Conservation (phyloP, 1,140 invertebrate species). For the Zaprionus gabonicus region DNA sequence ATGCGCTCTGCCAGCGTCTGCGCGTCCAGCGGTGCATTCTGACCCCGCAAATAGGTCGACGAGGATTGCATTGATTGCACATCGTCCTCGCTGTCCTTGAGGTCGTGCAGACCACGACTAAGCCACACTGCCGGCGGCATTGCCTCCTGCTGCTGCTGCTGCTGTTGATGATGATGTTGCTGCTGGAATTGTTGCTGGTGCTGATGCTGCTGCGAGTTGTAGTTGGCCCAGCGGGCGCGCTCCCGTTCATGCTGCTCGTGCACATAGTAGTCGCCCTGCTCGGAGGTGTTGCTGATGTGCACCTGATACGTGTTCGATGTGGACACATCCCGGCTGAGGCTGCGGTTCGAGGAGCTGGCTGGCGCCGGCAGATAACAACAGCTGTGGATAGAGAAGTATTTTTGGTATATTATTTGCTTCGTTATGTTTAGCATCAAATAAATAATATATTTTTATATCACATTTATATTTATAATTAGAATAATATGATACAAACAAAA, state of each 20-base stretch:
- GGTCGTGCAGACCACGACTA: slow-evolving; percentile 71
- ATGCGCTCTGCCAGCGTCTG: slow-evolving; percentile 87
- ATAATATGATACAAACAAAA: too few relatives aligned
- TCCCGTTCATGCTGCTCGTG: slow-evolving; percentile 86
- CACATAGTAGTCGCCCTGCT: slow-evolving; percentile 68
- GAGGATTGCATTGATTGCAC: slow-evolving; percentile 82
- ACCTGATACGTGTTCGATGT: slow-evolving; percentile 80
- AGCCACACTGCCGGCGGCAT: slow-evolving; percentile 72
- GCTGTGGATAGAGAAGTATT: slow-evolving; percentile 22
- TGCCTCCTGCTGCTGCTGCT: slow-evolving; percentile 26
- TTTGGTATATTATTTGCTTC: not conserved
- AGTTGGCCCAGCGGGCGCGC: slow-evolving; percentile 87
- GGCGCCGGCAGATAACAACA: slow-evolving; percentile 61
- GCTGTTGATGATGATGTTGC: slow-evolving; percentile 23
- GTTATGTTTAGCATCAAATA: too few relatives aligned
- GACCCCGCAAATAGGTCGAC: slow-evolving; percentile 87
- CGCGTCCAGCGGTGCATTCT: slow-evolving; percentile 88
- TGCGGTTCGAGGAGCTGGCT: slow-evolving; percentile 65
- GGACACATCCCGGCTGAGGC: slow-evolving; percentile 75
- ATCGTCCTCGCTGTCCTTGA: slow-evolving; percentile 83
- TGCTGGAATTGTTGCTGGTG: slow-evolving; percentile 28
- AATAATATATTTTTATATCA: too few relatives aligned
- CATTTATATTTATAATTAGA: too few relatives aligned
- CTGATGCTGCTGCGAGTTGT: slow-evolving; percentile 42
- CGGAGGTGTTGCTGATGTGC: slow-evolving; percentile 60